Evolutionary conservation across 1,140 invertebrate species (phyloP).

Genomic region (Muscidifurax raptorellus): DNA sequence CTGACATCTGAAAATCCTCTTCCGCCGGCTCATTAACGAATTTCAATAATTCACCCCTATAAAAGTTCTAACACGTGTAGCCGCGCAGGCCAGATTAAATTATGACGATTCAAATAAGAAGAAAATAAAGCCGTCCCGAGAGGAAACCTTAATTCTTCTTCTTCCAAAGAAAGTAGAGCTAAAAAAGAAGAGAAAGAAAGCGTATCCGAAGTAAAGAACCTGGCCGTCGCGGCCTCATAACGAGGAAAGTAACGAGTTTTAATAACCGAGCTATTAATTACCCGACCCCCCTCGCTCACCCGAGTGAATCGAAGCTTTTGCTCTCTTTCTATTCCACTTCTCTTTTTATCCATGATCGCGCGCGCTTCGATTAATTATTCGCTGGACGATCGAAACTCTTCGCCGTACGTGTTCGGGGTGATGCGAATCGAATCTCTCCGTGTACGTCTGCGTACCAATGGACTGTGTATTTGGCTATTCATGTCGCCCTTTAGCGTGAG

Average conservation of each 20-base stretch:
- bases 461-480: background rate
- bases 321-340: background rate
- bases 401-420: background rate
- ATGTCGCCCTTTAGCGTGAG: background rate
- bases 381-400: conserved; percentile 3
- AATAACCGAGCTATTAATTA: conserved; percentile 64
- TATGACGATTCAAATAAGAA: conserved; percentile 36
- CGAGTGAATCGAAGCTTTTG: conserved; percentile 39
- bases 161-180: background rate
- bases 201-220: conserved; percentile 26
- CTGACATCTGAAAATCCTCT: background rate
- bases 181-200: conserved; percentile 22
- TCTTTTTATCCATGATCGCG: background rate
- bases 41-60: background rate
- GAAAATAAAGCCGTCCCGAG: background rate
- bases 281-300: conserved; percentile 11
- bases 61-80: conserved; percentile 30
- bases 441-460: background rate
- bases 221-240: conserved; percentile 44
- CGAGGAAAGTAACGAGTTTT: conserved; percentile 55
- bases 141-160: conserved; percentile 39
- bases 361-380: conserved; percentile 31
- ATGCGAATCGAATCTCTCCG: background rate
- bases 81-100: background rate
- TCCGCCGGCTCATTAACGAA: background rate